These are phyloP conservation scores for Poliocrania exsul DNA, from an alignment of 2,797 vertebrate genomes.

Conservation along the genomic window DNA sequence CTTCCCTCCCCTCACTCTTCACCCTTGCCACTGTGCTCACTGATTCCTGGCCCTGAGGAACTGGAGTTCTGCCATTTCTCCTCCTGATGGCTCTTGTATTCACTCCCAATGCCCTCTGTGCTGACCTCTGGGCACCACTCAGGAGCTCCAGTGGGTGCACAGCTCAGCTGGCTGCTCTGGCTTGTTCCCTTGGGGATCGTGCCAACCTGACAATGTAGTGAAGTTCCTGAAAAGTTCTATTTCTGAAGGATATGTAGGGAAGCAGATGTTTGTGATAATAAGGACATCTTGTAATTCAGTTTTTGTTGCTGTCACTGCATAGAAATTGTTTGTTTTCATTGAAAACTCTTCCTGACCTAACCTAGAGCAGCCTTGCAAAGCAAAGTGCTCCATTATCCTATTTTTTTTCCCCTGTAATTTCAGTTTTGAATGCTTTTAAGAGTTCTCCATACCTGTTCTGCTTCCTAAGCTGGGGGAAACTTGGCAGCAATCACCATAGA, in stretches of 20 bases:
- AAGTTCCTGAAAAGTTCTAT: neutral
- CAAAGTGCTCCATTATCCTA: neutral
- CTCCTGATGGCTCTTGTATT: neutral
- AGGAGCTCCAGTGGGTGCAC: accelerated
- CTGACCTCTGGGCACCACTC: neutral
- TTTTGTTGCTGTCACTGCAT: neutral
- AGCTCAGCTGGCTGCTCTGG: neutral
- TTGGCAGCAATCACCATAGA: neutral
- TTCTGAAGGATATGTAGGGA: neutral
- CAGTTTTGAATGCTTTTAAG: neutral
- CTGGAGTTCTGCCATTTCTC: neutral
- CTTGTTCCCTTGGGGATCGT: accelerated
- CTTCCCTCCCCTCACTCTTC: neutral
- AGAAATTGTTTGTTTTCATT: neutral
- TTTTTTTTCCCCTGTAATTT: neutral
- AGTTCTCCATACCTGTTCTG: neutral
- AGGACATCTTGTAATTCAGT: neutral
- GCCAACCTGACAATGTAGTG: neutral
- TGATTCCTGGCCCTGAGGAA: neutral
- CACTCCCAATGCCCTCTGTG: neutral
- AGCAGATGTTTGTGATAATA: neutral
- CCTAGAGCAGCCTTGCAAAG: neutral
- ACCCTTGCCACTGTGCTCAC: neutral
- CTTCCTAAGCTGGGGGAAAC: neutral
- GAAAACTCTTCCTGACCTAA: neutral